These are phyloP conservation scores for Scaptomyza hsui DNA, from an alignment of 1,140 invertebrate genomes.

Conservation along the genomic window DNA sequence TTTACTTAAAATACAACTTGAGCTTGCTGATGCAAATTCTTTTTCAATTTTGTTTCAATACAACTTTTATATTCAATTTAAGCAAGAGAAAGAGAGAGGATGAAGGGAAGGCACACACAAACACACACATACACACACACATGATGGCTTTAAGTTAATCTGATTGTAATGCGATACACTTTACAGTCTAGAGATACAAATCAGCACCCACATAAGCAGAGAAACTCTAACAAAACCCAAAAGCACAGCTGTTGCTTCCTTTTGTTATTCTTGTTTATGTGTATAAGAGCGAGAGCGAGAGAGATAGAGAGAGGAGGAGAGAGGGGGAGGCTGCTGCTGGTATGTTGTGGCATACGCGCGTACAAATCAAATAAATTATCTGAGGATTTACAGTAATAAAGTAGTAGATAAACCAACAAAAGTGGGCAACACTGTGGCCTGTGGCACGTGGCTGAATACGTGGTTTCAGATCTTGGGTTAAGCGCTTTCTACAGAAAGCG, in stretches of 20 bases:
- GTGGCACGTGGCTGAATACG: slow-evolving; percentile 36
- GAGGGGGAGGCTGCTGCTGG: slow-evolving; percentile 21
- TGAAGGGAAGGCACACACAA: neutral
- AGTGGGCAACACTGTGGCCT: slow-evolving; percentile 47
- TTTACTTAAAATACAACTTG: slow-evolving; percentile 68
- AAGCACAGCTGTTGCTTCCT: slow-evolving; percentile 73
- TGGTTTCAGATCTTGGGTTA: slow-evolving; percentile 5
- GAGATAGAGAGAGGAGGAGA: neutral
- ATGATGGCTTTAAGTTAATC: slow-evolving; percentile 75
- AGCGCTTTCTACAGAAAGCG: slow-evolving; percentile 11
- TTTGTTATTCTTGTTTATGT: slow-evolving; percentile 50
- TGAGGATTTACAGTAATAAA: slow-evolving; percentile 81
- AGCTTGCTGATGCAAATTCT: slow-evolving; percentile 58
- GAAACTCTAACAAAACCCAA: slow-evolving; percentile 18
- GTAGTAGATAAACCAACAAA: slow-evolving; percentile 78
- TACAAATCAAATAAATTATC: slow-evolving; percentile 83
- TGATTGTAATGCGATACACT: slow-evolving; percentile 81
- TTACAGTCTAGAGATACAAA: slow-evolving; percentile 79
- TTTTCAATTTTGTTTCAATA: slow-evolving; percentile 77
- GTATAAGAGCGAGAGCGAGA: slow-evolving; percentile 8
- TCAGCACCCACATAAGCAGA: slow-evolving; percentile 69
- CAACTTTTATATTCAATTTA: slow-evolving; percentile 77
- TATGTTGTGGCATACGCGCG: slow-evolving; percentile 57
- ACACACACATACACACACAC: slow-evolving; percentile 7
- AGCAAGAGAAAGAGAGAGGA: neutral